These are phyloP conservation scores for Ladona fulva DNA, from an alignment of 1,140 invertebrate species.

Conservation along the genomic window DNA sequence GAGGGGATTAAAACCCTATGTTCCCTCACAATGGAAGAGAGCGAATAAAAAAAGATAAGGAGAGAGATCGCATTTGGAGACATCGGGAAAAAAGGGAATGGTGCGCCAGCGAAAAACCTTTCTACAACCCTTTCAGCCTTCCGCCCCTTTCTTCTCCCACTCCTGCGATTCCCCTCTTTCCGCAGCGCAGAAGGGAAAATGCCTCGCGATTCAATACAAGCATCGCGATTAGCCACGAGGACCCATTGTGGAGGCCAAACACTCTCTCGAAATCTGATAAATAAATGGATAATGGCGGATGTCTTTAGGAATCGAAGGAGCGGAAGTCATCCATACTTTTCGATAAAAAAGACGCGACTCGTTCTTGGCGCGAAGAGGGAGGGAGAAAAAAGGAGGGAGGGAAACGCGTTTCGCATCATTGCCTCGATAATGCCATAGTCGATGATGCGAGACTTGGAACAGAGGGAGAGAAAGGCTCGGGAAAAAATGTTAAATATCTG, in stretches of 20 bases:
- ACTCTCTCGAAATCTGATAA: neutral
- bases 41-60: neutral
- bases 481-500: no score
- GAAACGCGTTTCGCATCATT: neutral
- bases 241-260: neutral
- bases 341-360: neutral
- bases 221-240: neutral
- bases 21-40: neutral
- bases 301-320: neutral
- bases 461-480: no score
- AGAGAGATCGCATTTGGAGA: neutral
- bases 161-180: neutral
- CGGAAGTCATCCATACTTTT: neutral
- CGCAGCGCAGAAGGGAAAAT: neutral
- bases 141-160: neutral
- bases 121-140: neutral
- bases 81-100: neutral
- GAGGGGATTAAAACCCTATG: neutral
- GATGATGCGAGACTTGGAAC: neutral
- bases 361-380: neutral
- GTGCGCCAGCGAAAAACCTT: no score
- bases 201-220: neutral
- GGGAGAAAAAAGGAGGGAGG: neutral
- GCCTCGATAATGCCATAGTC: neutral
- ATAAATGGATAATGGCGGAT: neutral